Evolutionary conservation across 2,113 vertebrate species (phyloP).

Genomic region (Hyperopisus bebe): DNA sequence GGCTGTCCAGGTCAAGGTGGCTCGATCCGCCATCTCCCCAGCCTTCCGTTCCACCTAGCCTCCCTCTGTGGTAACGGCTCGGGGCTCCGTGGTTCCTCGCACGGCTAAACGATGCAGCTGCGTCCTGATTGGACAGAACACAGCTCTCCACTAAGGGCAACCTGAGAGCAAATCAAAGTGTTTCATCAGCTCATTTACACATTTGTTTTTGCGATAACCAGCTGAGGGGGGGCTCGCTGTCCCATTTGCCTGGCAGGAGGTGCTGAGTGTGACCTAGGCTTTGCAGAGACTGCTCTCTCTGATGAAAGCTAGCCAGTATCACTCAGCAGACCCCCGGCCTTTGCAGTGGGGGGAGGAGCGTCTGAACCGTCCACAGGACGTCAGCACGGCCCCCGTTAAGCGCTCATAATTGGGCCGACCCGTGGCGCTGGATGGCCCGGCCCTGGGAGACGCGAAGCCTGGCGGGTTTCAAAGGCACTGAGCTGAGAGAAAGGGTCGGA

Average conservation of each 20-base stretch:
- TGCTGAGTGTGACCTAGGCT: background rate
- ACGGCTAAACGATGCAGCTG: background rate
- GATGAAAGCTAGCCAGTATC: slow-evolving; percentile 46
- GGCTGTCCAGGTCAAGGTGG: background rate
- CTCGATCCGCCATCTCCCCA: background rate
- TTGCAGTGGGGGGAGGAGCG: slow-evolving; percentile 22
- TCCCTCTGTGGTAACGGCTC: background rate
- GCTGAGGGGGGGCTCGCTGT: background rate
- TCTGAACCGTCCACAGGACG: slow-evolving; percentile 57
- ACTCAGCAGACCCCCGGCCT: slow-evolving; percentile 36
- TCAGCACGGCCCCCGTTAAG: slow-evolving; percentile 52
- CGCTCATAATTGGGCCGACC: slow-evolving; percentile 60
- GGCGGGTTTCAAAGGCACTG: slow-evolving; percentile 54
- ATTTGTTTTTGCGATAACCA: background rate
- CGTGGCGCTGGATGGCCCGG: slow-evolving; percentile 34
- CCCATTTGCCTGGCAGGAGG: background rate
- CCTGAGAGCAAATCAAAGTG: background rate
- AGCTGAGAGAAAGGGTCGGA: slow-evolving; percentile 2
- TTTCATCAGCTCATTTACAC: background rate
- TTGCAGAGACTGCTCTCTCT: background rate
- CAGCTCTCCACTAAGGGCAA: background rate
- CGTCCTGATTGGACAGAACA: background rate
- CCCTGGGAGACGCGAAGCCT: slow-evolving; percentile 48
- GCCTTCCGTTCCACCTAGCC: background rate
- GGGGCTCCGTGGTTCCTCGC: background rate